phyloP scores from a whole-genome alignment of 2,888 invertebrate genomes.

The Epistrophe grossulariae region DNA sequence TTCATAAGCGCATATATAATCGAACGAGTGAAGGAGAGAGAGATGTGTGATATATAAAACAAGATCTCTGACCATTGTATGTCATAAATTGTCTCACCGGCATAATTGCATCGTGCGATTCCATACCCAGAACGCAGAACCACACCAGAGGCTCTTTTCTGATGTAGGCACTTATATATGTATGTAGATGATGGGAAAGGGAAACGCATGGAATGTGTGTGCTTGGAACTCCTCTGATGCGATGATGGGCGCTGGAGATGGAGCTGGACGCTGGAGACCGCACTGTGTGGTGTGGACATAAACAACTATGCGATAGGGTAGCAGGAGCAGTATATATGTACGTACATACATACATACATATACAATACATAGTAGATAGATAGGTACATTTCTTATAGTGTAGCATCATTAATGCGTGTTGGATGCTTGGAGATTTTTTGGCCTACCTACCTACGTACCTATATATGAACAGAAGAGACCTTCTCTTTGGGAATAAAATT shows the following conservation, averaged over 20 bases:
- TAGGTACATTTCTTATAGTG: constrained; percentile 24
- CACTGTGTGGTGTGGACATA: constrained; percentile 46
- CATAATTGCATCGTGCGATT: constrained; percentile 77
- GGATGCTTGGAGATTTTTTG: constrained; percentile 37
- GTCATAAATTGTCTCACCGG: constrained; percentile 78
- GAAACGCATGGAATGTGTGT: constrained; percentile 41
- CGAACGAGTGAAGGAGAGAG: constrained; percentile 66
- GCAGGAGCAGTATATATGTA: constrained; percentile 20
- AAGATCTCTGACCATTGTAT: constrained; percentile 77
- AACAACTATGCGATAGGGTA: constrained; percentile 56
- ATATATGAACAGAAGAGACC: not conserved
- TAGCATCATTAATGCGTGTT: constrained; percentile 70
- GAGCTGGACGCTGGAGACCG: constrained; percentile 12
- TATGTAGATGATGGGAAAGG: not conserved
- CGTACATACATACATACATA: not conserved
- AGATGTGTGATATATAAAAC: constrained; percentile 76
- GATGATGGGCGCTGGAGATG: not conserved
- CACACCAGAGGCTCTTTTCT: constrained; percentile 47
- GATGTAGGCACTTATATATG: not conserved
- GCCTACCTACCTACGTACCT: too few relatives aligned
- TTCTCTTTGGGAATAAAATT: constrained; percentile 61
- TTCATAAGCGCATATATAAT: constrained; percentile 82
- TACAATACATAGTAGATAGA: not conserved
- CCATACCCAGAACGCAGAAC: not conserved
- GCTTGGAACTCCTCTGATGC: not conserved